Conservation (phyloP, 1,140 invertebrate species). For the Glomeris maerens region DNA sequence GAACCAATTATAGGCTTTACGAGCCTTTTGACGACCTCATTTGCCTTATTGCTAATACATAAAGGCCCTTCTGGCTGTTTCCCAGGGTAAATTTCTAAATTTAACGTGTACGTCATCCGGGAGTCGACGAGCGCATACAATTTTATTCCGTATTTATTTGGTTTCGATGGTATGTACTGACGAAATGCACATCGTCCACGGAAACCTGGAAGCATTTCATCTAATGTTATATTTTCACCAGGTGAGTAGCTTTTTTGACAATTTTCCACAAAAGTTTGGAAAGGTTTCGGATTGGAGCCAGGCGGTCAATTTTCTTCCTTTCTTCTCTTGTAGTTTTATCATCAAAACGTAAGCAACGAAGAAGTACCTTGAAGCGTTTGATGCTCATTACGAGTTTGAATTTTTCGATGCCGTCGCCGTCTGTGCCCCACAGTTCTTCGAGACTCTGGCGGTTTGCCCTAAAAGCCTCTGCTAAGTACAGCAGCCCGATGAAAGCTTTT, state of each 20-base stretch:
- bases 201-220: conserved; percentile 21
- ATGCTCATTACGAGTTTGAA: conserved; percentile 5
- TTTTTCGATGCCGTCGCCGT: conserved; percentile 10
- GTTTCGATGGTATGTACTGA: conserved; percentile 18
- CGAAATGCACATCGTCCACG: conserved; percentile 17
- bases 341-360: conserved; percentile 13
- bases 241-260: neutral
- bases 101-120: neutral
- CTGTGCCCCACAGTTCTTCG: conserved; percentile 7
- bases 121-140: conserved; percentile 16
- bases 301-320: neutral
- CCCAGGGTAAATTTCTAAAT: conserved; percentile 22
- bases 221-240: conserved; percentile 15
- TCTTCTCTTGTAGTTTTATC: neutral
- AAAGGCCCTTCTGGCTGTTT: neutral
- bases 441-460: neutral
- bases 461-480: conserved; percentile 8
- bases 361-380: conserved; percentile 10
- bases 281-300: neutral
- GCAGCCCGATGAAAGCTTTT: conserved; percentile 12
- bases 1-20: no score
- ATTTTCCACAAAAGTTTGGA: conserved; percentile 3
- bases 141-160: conserved; percentile 20
- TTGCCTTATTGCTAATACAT: no score
- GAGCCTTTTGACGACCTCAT: no score